These are phyloP conservation scores for Xiphorhynchus elegans DNA, from an alignment of 2,113 vertebrate genomes.

Conservation along the genomic window DNA sequence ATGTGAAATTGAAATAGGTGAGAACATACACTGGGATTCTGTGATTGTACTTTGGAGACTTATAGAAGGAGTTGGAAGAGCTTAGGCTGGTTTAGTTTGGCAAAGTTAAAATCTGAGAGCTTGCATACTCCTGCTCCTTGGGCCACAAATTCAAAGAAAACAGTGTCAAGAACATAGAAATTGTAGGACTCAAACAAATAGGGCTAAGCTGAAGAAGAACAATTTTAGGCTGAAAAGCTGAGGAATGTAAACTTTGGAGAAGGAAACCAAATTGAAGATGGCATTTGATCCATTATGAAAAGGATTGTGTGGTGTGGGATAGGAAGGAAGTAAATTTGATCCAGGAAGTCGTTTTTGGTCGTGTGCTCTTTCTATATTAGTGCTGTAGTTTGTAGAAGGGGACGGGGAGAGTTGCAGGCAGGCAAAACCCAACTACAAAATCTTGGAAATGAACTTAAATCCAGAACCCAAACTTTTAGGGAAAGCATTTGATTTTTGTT, in stretches of 20 bases:
- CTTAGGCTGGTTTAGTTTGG: not conserved
- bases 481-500: not conserved
- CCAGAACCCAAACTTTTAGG: not conserved
- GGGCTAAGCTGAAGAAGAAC: not conserved
- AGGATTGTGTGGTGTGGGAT: not conserved
- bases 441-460: not conserved
- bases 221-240: not conserved
- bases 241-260: not conserved
- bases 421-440: not conserved
- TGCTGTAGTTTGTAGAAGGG: not conserved
- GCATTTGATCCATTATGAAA: not conserved
- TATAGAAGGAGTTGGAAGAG: not conserved
- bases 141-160: not conserved
- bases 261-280: not conserved
- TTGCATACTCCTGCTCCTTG: rapidly evolving
- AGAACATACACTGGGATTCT: not conserved
- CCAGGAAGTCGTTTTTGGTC: not conserved
- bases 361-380: not conserved
- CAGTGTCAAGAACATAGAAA: not conserved
- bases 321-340: not conserved
- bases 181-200: not conserved
- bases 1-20: not conserved
- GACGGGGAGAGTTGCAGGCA: not conserved
- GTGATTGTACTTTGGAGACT: not conserved
- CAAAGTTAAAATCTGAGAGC: not conserved